Evolutionary conservation across 1,140 invertebrate species (phyloP).

Genomic region (Brachionus sp.): DNA sequence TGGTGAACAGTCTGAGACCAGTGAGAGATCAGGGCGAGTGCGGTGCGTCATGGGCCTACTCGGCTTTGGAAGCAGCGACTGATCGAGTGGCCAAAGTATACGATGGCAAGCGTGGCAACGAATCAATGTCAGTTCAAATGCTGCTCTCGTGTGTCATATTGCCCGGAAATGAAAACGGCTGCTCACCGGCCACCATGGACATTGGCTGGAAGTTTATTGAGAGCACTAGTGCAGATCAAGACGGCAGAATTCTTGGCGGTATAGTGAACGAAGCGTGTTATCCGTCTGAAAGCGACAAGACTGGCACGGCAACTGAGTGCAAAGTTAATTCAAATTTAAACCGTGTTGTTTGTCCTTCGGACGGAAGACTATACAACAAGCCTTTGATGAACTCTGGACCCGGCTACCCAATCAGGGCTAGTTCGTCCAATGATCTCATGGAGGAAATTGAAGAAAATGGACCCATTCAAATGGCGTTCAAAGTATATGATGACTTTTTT

Average conservation of each 20-base stretch:
- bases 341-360: conserved; percentile 12
- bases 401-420: neutral
- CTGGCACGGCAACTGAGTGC: conserved; percentile 49
- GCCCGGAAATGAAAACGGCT: conserved; percentile 27
- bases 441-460: conserved; percentile 27
- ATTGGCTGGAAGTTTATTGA: conserved; percentile 41
- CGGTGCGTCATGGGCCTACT: conserved; percentile 85
- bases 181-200: conserved; percentile 32
- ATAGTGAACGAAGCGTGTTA: conserved; percentile 76
- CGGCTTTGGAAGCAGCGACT: conserved; percentile 52
- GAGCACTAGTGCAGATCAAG: neutral
- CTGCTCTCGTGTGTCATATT: conserved; percentile 35
- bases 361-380: conserved; percentile 13
- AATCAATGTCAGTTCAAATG: conserved; percentile 41
- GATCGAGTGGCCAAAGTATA: conserved; percentile 40
- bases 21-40: conserved; percentile 84
- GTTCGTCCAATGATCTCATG: conserved; percentile 18
- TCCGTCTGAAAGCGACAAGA: conserved; percentile 68
- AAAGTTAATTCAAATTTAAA: conserved; percentile 7
- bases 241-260: neutral
- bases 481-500: conserved; percentile 41
- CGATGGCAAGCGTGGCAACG: neutral
- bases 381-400: conserved; percentile 13
- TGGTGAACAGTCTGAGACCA: conserved; percentile 56
- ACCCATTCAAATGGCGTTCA: conserved; percentile 36